Percentiles rank a stretch among this genome's conserved stretches.
Conservation (phyloP, 2,888 invertebrate species). For the Trichogramma dendrolimi region DNA sequence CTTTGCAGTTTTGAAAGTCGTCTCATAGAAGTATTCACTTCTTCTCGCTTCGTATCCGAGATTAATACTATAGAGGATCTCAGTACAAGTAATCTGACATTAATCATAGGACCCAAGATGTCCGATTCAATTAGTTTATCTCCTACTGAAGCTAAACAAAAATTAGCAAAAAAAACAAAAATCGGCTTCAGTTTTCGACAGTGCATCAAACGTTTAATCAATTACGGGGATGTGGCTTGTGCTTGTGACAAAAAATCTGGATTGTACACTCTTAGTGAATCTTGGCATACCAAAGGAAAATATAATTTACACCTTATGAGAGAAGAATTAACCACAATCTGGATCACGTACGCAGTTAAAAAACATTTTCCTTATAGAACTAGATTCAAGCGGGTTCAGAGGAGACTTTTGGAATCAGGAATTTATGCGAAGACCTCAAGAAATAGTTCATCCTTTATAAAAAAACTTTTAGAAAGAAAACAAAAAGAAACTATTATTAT, state of each 20-base stretch:
- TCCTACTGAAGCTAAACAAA: not conserved
- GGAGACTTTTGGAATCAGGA: slow-evolving; percentile 7
- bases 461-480: not conserved
- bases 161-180: slow-evolving; percentile 12
- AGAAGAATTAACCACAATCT: slow-evolving; percentile 26
- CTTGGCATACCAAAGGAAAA: not conserved
- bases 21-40: slow-evolving; percentile 26
- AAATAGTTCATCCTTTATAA: not conserved
- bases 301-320: slow-evolving; percentile 24
- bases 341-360: slow-evolving; percentile 28
- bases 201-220: slow-evolving; percentile 18
- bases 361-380: slow-evolving; percentile 23
- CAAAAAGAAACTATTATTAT: not conserved
- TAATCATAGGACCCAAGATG: slow-evolving; percentile 24
- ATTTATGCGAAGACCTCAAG: not conserved
- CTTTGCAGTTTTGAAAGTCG: slow-evolving; percentile 16
- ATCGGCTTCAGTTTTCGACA: slow-evolving; percentile 15
- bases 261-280: not conserved
- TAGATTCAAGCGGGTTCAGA: slow-evolving; percentile 4
- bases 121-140: slow-evolving; percentile 22
- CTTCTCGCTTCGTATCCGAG: slow-evolving; percentile 9
- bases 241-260: slow-evolving; percentile 1
- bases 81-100: slow-evolving; percentile 21
- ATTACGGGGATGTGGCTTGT: slow-evolving; percentile 22
- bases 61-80: slow-evolving; percentile 28